Evolutionary conservation across 2,888 invertebrate genomes (phyloP), one percentile per base, ranked within the genome.

Genomic region (Formica aserva): DNA sequence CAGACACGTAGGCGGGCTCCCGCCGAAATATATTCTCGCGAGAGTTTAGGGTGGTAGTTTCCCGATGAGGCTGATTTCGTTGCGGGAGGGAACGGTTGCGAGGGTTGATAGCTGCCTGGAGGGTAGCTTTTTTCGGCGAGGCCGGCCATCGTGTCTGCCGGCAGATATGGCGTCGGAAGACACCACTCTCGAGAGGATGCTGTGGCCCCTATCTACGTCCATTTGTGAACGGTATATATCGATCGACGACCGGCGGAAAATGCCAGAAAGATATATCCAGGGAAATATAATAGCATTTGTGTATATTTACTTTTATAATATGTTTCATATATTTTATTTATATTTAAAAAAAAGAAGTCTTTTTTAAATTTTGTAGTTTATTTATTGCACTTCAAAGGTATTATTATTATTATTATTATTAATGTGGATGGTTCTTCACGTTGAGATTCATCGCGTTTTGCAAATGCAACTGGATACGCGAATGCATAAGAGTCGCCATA

Each of bases 91-190:
- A 88, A 82, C 62, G 32, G 63, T 60, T 52, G 83, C 65, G 84
- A 86, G 89, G 90, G 88, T 91, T 93, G 92, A 92, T 93, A 92
- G 92, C 91, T 89, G 89, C 85, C 91, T 91, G 91, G 91, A 93
- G 93, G 93, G 93, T 92, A 92, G 92, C 89, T 93, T 93, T 93
- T 92, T 92, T 92, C 92, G 91, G 26, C 60, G 87, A 87, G 90
- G 92, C 92, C 94, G 93, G 94, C 94, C 94, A 94, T 94, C 92
- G 92, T 92, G 93, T 90, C 93, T 89, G 88, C 86, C 88, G 88
- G 87, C 90, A 92, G 93, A 92, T 92, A 94, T 94, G 94, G 94
- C 94, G 94, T 87, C 93, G 92, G 78, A 76, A 74, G 85, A 87
- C 88, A 83, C 86, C 66, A 72, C 81, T 77, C 55, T 80, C 62